phyloP scores from a whole-genome alignment of 2,113 vertebrate species.

The Eptatretus burgeri region DNA sequence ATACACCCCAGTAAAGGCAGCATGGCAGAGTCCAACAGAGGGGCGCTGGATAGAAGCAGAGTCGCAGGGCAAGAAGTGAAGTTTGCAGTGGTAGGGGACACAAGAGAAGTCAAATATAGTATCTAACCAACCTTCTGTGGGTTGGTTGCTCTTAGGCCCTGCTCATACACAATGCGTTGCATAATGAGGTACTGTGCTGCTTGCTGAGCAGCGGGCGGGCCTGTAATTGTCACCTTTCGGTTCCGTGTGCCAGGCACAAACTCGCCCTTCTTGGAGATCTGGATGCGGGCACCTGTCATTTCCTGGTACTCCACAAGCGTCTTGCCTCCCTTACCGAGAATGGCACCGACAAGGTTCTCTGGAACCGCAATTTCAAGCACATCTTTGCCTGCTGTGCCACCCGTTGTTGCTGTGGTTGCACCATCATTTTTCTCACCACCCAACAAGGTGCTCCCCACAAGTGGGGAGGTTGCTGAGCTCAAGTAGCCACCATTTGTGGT shows the following conservation, averaged over 20 bases:
- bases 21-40: background rate
- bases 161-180: constrained; percentile 54
- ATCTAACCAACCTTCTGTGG: constrained; percentile 49
- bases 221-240: constrained; percentile 55
- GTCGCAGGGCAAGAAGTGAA: background rate
- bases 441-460: constrained; percentile 52
- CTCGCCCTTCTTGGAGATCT: constrained; percentile 57
- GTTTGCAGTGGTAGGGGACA: background rate
- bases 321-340: constrained; percentile 57
- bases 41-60: background rate
- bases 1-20: too few species aligned
- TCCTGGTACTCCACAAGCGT: constrained; percentile 54
- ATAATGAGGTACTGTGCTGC: constrained; percentile 57
- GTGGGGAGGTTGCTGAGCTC: constrained; percentile 37
- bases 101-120: constrained; percentile 6
- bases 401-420: background rate
- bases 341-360: constrained; percentile 54
- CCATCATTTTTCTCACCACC: constrained; percentile 49
- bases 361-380: constrained; percentile 56
- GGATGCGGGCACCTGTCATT: constrained; percentile 63
- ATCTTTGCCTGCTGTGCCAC: constrained; percentile 23
- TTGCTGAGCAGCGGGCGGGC: constrained; percentile 50
- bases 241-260: constrained; percentile 59
- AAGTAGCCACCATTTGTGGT: constrained; percentile 54
- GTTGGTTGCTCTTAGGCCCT: constrained; percentile 51